phyloP scores from a whole-genome alignment of 2,113 vertebrate species.

The Serilophus lunatus region DNA sequence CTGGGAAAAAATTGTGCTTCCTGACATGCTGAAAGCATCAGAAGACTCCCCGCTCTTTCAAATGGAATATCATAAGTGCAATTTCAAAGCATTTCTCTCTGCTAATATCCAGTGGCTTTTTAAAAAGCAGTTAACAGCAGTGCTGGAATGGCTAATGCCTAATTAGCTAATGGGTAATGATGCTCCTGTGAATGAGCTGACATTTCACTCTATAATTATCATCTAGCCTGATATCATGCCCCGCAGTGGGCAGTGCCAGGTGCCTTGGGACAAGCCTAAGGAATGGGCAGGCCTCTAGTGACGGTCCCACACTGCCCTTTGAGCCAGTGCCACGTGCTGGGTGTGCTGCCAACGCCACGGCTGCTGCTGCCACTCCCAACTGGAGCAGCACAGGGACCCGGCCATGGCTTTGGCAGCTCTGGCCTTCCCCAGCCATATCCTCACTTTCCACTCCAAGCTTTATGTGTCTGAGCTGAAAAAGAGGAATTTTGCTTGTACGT shows the following conservation, averaged over 20 bases:
- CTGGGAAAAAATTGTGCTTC: background rate
- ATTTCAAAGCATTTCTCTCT: conserved; percentile 35
- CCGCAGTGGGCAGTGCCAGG: background rate
- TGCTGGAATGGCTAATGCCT: conserved; percentile 48
- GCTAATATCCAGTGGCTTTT: conserved; percentile 47
- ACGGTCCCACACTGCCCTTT: background rate
- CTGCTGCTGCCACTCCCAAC: background rate
- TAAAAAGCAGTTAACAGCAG: conserved; percentile 37
- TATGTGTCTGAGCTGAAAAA: background rate
- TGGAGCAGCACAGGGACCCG: accelerated
- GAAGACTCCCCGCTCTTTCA: conserved; percentile 1
- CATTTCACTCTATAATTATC: conserved; percentile 46
- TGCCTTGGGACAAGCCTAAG: background rate
- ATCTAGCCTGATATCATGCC: background rate
- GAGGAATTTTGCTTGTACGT: background rate
- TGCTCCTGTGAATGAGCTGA: conserved; percentile 37
- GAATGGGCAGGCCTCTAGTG: accelerated
- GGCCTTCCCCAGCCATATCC: background rate
- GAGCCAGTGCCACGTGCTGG: accelerated
- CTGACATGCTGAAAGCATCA: background rate
- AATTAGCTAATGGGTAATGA: conserved; percentile 57
- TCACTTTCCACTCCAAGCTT: background rate
- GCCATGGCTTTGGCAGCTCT: background rate
- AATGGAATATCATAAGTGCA: background rate
- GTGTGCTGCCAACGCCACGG: accelerated